Evolutionary conservation across 2,113 vertebrate species (phyloP).

Genomic region (Lepidothrix coronata): DNA sequence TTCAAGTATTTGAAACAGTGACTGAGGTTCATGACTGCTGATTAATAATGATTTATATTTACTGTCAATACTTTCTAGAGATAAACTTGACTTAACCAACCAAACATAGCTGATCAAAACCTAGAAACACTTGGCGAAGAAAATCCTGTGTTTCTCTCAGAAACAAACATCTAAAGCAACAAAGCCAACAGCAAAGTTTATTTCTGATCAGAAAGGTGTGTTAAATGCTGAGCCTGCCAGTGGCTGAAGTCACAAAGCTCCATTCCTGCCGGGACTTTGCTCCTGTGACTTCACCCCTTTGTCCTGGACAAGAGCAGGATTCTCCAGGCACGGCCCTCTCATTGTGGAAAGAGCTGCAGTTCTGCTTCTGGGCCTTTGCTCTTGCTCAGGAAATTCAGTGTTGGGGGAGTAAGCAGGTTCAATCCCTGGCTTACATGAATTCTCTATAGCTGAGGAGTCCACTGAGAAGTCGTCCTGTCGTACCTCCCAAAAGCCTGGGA

Average conservation of each 20-base stretch:
- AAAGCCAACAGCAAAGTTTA: not conserved
- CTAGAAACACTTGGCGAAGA: not conserved
- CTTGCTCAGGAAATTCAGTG: not conserved
- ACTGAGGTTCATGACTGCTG: not conserved
- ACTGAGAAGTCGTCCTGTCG: not conserved
- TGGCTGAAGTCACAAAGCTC: not conserved
- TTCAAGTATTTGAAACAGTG: not conserved
- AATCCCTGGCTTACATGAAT: not conserved
- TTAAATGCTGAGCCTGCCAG: not conserved
- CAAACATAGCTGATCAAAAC: not conserved
- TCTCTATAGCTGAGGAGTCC: not conserved
- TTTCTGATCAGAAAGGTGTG: not conserved
- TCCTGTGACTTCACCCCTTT: not conserved
- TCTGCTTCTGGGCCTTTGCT: not conserved
- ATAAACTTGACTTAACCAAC: not conserved
- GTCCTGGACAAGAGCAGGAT: not conserved
- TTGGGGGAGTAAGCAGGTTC: not conserved
- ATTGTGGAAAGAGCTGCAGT: not conserved
- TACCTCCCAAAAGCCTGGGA: not conserved
- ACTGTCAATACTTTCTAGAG: not conserved
- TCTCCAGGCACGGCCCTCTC: not conserved
- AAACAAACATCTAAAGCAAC: not conserved
- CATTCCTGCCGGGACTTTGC: not conserved
- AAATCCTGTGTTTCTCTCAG: not conserved
- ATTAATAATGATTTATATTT: not conserved